Percentiles rank a stretch among this genome's conserved stretches.
Conservation (phyloP, 2,888 invertebrate species). For the Scaeva pyrastri region DNA sequence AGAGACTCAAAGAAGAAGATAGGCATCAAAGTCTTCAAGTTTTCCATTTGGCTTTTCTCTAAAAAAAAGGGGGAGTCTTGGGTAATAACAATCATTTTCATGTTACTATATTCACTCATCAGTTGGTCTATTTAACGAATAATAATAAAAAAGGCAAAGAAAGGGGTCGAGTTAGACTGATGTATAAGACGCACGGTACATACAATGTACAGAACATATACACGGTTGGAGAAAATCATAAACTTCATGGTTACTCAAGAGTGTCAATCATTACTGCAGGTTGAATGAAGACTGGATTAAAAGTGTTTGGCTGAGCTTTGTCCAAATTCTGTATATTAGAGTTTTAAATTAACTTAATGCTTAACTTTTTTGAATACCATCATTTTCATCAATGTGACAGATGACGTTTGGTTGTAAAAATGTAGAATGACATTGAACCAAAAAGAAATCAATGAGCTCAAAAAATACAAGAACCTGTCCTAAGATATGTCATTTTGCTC, state of each 20-base stretch:
- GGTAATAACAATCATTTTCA: constrained; percentile 64
- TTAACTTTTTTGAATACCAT: too few species aligned
- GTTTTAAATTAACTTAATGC: too few species aligned
- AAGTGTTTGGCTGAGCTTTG: constrained; percentile 24
- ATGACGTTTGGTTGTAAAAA: too few species aligned
- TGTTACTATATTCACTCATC: constrained; percentile 37
- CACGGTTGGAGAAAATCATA: constrained; percentile 61
- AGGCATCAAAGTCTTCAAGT: constrained; percentile 55
- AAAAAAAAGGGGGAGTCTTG: constrained; percentile 24
- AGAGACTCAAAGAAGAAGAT: constrained; percentile 33
- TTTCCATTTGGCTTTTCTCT: constrained; percentile 1
- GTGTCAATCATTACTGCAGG: constrained; percentile 67
- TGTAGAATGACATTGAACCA: too few species aligned
- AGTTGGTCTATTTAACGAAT: constrained; percentile 64
- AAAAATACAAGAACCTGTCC: too few species aligned
- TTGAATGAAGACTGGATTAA: constrained; percentile 22
- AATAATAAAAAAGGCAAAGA: constrained; percentile 46
- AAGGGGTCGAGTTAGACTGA: constrained; percentile 44
- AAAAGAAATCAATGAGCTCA: too few species aligned
- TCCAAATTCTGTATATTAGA: too few species aligned
- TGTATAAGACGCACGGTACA: background rate
- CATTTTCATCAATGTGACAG: too few species aligned
- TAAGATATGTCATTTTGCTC: too few species aligned
- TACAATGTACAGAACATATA: constrained; percentile 14
- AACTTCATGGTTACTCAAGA: constrained; percentile 70